Conservation (phyloP, 2,888 invertebrate species). For the Hetaerina titia region DNA sequence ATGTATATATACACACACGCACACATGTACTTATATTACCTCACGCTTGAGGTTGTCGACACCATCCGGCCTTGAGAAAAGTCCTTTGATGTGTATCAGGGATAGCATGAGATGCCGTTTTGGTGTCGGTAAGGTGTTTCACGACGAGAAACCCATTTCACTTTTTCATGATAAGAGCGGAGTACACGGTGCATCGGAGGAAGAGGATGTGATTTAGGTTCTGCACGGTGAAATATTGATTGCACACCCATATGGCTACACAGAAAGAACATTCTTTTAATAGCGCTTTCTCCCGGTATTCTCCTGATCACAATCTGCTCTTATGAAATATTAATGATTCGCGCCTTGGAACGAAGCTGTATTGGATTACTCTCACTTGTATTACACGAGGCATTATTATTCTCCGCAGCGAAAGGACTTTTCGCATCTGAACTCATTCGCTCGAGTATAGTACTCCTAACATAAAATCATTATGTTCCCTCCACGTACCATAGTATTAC, state of each 20-base stretch:
- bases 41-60: neutral
- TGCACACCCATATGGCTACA: neutral
- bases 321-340: conserved; percentile 6
- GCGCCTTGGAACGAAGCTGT: neutral
- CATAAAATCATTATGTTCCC: neutral
- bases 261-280: neutral
- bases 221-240: neutral
- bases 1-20: no score
- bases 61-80: neutral
- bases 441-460: neutral
- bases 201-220: neutral
- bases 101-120: neutral
- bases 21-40: neutral
- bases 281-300: neutral
- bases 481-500: neutral
- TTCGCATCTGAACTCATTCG: neutral
- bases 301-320: neutral
- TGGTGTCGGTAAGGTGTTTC: neutral
- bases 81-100: neutral
- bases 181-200: neutral
- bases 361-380: neutral
- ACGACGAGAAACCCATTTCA: neutral
- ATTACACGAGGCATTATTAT: neutral
- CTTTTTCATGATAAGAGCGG: neutral
- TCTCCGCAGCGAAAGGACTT: neutral